Conservation (phyloP, 2,113 vertebrate genomes). For the Ramphastos sulfuratus region DNA sequence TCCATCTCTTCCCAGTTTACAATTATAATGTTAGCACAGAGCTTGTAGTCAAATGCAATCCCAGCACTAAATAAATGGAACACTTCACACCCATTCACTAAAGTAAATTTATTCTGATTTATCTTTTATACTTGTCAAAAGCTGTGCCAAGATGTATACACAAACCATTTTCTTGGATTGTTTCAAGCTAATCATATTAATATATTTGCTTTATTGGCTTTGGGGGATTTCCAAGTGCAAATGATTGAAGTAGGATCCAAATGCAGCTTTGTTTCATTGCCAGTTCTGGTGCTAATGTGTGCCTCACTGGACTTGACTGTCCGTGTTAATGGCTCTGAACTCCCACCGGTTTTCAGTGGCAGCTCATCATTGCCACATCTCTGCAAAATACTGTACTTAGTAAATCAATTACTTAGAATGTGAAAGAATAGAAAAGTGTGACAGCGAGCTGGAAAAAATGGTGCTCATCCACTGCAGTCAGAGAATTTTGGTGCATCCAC, state of each 20-base stretch:
- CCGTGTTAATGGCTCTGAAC: background rate
- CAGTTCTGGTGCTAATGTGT: constrained; percentile 43
- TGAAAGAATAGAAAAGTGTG: background rate
- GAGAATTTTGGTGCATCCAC: background rate
- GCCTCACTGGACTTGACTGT: constrained; percentile 13
- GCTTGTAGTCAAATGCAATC: background rate
- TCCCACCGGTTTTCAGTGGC: background rate
- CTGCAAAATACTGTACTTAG: background rate
- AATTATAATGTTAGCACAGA: background rate
- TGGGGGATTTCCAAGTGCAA: constrained; percentile 72
- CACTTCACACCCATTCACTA: background rate
- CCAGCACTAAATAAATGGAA: background rate
- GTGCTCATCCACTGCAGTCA: background rate
- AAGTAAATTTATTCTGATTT: constrained; percentile 72
- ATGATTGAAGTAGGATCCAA: constrained; percentile 75
- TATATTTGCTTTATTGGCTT: constrained; percentile 73
- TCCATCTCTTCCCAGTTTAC: background rate
- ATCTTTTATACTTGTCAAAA: constrained; percentile 67
- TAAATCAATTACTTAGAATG: background rate
- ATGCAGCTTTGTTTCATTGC: constrained; percentile 66
- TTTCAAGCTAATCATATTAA: constrained; percentile 71
- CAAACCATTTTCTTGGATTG: constrained; percentile 73
- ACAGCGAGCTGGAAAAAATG: background rate
- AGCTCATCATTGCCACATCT: background rate
- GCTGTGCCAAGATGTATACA: constrained; percentile 72